Conservation (phyloP, 2,113 vertebrate genomes). For the Sander vitreus region DNA sequence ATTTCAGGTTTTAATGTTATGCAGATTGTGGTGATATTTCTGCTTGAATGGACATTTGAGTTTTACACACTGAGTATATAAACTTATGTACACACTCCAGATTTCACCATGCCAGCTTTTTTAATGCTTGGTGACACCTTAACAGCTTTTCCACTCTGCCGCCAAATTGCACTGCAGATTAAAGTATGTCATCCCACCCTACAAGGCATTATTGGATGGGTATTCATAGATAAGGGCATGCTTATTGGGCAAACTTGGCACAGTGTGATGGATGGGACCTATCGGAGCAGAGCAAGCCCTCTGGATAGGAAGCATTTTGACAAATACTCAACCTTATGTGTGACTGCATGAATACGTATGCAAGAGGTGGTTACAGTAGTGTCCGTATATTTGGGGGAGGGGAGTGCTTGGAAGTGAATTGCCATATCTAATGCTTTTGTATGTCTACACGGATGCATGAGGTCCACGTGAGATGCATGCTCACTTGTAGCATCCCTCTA, state of each 20-base stretch:
- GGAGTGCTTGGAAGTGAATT: background rate
- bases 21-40: background rate
- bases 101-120: conserved; percentile 25
- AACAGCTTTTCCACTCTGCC: conserved; percentile 27
- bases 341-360: conserved; percentile 39
- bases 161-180: conserved; percentile 16
- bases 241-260: conserved; percentile 29
- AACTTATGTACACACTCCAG: background rate
- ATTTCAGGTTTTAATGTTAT: background rate
- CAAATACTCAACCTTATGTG: conserved; percentile 20
- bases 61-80: background rate
- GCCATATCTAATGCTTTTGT: background rate
- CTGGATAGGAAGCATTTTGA: conserved; percentile 45
- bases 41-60: background rate
- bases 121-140: conserved; percentile 15
- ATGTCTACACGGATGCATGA: background rate
- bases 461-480: background rate
- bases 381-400: background rate
- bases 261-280: conserved; percentile 50
- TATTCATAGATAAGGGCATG: conserved; percentile 14
- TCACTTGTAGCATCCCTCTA: background rate
- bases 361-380: background rate
- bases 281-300: conserved; percentile 39
- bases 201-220: background rate
- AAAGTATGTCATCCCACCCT: background rate